Conservation (phyloP, 2,113 vertebrate species). For the Seriola aureovittata region DNA sequence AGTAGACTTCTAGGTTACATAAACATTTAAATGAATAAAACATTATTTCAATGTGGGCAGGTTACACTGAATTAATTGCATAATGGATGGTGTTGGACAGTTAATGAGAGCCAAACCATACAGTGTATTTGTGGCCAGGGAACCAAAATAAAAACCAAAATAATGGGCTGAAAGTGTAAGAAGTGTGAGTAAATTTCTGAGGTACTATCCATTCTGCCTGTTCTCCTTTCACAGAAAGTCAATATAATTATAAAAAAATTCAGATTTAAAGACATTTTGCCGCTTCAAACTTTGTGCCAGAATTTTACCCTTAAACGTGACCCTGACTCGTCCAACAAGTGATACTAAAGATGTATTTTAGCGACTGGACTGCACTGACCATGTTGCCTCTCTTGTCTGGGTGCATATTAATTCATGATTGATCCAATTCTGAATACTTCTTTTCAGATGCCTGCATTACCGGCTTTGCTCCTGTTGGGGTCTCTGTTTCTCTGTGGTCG, state of each 20-base stretch:
- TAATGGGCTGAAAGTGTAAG: neutral
- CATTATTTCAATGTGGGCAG: neutral
- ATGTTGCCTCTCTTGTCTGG: no score
- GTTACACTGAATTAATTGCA: no score
- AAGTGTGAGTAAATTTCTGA: neutral
- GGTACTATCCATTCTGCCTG: neutral
- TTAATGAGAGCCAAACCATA: no score
- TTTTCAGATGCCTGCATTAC: slow-evolving; percentile 61
- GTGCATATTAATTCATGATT: neutral
- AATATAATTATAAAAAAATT: neutral
- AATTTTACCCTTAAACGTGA: neutral
- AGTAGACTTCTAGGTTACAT: no score
- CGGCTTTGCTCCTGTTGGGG: slow-evolving; percentile 71
- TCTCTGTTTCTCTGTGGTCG: slow-evolving; percentile 59
- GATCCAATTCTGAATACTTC: no score
- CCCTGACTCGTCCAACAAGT: neutral
- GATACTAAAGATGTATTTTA: neutral
- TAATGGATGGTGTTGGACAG: no score
- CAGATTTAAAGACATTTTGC: neutral
- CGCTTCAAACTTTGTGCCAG: neutral
- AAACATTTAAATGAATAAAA: no score
- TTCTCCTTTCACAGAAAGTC: neutral
- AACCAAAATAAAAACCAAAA: neutral
- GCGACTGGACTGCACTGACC: no score
- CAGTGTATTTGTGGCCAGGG: no score